These are phyloP conservation scores for Orchesellides sinensis DNA, from an alignment of 2,888 invertebrate genomes.

Conservation along the genomic window DNA sequence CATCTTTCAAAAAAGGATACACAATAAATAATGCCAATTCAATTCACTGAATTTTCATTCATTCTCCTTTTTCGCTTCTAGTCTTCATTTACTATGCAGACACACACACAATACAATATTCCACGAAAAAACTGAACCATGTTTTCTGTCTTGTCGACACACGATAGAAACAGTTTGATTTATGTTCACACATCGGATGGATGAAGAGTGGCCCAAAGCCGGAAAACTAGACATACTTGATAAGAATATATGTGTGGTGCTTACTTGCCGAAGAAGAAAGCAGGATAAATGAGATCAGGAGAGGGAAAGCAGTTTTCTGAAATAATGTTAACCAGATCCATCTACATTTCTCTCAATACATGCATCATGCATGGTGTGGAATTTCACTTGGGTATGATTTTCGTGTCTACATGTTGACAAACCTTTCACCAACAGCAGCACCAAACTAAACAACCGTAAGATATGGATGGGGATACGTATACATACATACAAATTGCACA, in stretches of 20 bases:
- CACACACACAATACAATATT: background rate
- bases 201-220: slow-evolving; percentile 52
- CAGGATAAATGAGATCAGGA: slow-evolving; percentile 23
- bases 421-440: slow-evolving; percentile 22
- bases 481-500: no score
- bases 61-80: background rate
- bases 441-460: background rate
- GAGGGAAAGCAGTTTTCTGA: background rate
- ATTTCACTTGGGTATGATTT: slow-evolving; percentile 24
- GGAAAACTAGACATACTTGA: no score
- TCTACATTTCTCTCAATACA: background rate
- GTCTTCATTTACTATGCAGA: background rate
- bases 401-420: slow-evolving; percentile 54
- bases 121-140: background rate
- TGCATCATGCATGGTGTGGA: no score
- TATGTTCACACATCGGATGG: slow-evolving; percentile 50
- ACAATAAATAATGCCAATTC: slow-evolving; percentile 12
- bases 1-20: no score
- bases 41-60: slow-evolving; percentile 11
- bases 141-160: slow-evolving; percentile 31
- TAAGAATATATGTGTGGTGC: no score
- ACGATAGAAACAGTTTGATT: slow-evolving; percentile 42
- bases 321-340: background rate
- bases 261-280: slow-evolving; percentile 42
- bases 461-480: no score